phyloP scores from a whole-genome alignment of 1,140 invertebrate genomes.

The Brachionus angularis region DNA sequence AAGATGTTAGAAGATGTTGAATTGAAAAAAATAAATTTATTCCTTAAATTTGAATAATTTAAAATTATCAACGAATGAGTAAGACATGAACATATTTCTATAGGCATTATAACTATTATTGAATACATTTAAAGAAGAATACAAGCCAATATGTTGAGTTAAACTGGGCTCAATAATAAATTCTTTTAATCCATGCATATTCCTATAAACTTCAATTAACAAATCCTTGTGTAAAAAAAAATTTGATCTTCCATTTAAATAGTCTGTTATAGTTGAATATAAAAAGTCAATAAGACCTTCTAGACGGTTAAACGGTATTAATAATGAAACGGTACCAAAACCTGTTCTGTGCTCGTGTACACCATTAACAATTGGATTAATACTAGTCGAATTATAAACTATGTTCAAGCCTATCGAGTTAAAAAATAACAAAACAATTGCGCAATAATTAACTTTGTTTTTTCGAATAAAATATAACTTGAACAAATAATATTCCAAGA shows the following conservation, averaged over 20 bases:
- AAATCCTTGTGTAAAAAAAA: constrained; percentile 32
- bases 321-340: constrained; percentile 5
- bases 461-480: neutral
- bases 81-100: constrained; percentile 29
- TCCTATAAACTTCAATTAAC: neutral
- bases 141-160: constrained; percentile 31
- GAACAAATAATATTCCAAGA: neutral
- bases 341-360: constrained; percentile 16
- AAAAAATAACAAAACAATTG: neutral
- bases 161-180: neutral
- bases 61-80: constrained; percentile 27
- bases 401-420: neutral
- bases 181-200: neutral
- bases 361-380: neutral
- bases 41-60: constrained; percentile 16
- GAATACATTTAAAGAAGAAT: constrained; percentile 1
- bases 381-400: constrained; percentile 9
- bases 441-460: neutral
- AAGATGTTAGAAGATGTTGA: too few species aligned
- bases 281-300: neutral
- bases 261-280: neutral
- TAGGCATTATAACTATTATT: neutral
- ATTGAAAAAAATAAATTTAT: too few species aligned
- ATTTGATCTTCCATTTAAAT: neutral
- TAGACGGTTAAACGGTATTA: neutral